Percentiles rank a stretch among this genome's conserved stretches.
These are phyloP conservation scores for Ifrita kowaldi DNA, from an alignment of 2,113 vertebrate species.

Conservation along the genomic window DNA sequence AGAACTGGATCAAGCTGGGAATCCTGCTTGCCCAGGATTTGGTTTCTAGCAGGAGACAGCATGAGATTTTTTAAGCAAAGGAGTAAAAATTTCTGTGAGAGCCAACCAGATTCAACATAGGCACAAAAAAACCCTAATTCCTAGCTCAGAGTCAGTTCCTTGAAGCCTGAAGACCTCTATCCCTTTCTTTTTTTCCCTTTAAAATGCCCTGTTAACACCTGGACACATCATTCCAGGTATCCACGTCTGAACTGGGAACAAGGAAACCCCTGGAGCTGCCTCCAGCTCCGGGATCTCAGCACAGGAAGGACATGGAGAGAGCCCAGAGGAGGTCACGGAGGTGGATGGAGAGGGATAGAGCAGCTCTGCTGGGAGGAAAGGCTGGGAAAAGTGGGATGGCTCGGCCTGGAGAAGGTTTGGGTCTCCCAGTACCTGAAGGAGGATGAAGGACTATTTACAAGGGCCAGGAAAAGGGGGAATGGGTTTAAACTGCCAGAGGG, in stretches of 20 bases:
- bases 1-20: background rate
- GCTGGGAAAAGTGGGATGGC: background rate
- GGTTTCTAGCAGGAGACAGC: background rate
- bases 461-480: background rate
- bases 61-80: background rate
- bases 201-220: background rate
- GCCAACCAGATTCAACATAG: background rate
- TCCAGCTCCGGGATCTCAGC: background rate
- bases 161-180: accelerated
- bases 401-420: background rate
- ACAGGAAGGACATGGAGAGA: background rate
- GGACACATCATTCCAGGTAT: too few relatives aligned
- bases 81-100: background rate
- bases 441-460: background rate
- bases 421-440: background rate
- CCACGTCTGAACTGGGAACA: accelerated
- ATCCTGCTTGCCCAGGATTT: background rate
- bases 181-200: background rate
- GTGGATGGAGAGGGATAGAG: background rate
- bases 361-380: background rate
- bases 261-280: background rate
- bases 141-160: background rate
- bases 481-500: background rate
- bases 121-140: background rate
- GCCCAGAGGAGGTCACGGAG: background rate